A percentile compares a stretch with the other conserved stretches of the same genome.
Conservation (phyloP, 2,113 vertebrate species). For the Bos taurus region DNA sequence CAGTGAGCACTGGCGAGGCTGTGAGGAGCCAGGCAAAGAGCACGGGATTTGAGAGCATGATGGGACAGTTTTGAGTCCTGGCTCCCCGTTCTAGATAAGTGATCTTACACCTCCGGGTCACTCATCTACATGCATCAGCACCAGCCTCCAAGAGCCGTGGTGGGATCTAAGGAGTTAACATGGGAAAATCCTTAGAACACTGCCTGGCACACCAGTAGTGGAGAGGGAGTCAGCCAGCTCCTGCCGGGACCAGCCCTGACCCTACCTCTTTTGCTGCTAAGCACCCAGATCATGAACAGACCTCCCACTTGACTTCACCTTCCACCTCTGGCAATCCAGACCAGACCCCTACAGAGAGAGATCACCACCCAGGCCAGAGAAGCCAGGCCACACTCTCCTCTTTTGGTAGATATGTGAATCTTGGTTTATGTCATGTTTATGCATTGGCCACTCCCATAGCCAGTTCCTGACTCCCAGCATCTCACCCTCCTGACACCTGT, state of each 20-base stretch:
- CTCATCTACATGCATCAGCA: background rate
- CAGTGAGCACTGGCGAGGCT: background rate
- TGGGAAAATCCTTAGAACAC: background rate
- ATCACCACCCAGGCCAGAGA: background rate
- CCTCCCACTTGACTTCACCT: background rate
- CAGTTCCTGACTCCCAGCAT: background rate
- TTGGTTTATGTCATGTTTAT: background rate
- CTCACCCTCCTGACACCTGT: background rate
- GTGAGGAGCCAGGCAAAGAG: rapidly evolving
- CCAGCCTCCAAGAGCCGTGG: background rate
- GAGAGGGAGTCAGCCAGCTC: background rate
- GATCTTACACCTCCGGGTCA: background rate
- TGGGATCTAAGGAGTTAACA: background rate
- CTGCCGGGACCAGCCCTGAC: background rate
- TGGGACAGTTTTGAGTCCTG: too few relatives aligned
- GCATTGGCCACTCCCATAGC: too few relatives aligned
- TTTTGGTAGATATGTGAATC: background rate
- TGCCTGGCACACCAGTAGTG: background rate
- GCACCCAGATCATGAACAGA: background rate
- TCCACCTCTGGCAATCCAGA: too few relatives aligned
- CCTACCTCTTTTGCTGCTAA: background rate
- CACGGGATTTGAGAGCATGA: background rate
- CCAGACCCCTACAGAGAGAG: background rate
- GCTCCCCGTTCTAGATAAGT: background rate
- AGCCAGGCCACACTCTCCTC: background rate